Evolutionary conservation across 2,113 vertebrate genomes (phyloP).

Genomic region (Halcyon senegalensis): DNA sequence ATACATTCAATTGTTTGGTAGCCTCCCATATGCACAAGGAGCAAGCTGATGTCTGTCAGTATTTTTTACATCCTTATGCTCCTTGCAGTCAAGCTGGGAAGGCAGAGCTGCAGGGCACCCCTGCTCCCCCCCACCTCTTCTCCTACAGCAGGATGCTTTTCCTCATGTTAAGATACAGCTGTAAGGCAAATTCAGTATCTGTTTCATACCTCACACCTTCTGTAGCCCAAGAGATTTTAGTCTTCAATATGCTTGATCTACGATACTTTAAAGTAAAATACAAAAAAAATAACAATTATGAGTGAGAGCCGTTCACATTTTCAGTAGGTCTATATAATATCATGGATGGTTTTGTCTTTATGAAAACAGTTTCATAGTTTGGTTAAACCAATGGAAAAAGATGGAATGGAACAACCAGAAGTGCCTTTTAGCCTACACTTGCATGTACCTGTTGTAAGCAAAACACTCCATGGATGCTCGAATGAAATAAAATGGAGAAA

Average conservation of each 20-base stretch:
- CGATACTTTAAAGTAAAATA: neutral
- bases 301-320: neutral
- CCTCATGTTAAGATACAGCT: neutral
- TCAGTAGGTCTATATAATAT: neutral
- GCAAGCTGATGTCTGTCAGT: neutral
- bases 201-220: neutral
- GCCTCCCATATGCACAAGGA: fast-evolving
- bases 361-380: neutral
- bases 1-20: neutral
- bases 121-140: neutral
- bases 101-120: neutral
- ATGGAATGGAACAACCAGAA: neutral
- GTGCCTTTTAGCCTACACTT: neutral
- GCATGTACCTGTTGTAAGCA: neutral
- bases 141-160: neutral
- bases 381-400: neutral
- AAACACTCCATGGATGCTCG: neutral
- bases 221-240: neutral
- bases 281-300: neutral
- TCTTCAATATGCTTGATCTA: neutral
- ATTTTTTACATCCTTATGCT: neutral
- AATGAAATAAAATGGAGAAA: neutral
- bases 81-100: neutral
- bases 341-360: neutral
- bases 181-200: neutral